Percentiles rank a stretch among this genome's conserved stretches.
Evolutionary conservation across 2,888 invertebrate genomes (phyloP).

Genomic region (Acrobasis consociella): DNA sequence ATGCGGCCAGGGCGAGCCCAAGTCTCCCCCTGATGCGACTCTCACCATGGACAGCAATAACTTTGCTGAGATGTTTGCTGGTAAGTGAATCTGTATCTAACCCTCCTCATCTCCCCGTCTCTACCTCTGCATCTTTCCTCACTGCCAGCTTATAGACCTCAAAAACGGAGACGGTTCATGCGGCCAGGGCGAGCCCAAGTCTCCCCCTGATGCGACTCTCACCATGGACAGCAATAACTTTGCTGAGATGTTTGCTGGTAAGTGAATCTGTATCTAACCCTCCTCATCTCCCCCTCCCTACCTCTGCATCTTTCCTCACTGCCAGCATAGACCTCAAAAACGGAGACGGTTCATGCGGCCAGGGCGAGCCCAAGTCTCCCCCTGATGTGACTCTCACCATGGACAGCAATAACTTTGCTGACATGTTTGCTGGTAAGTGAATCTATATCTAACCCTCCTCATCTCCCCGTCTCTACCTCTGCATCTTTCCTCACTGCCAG

Average conservation of each 20-base stretch:
- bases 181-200: slow-evolving; percentile 89
- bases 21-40: slow-evolving; percentile 89
- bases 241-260: slow-evolving; percentile 90
- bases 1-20: slow-evolving; percentile 90
- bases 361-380: slow-evolving; percentile 86
- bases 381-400: slow-evolving; percentile 94
- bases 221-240: slow-evolving; percentile 92
- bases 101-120: too few relatives aligned
- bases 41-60: slow-evolving; percentile 91
- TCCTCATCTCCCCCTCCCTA: too few relatives aligned
- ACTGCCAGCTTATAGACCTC: slow-evolving; percentile 95
- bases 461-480: too few relatives aligned
- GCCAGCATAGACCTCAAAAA: too few relatives aligned
- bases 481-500: too few relatives aligned
- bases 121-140: too few relatives aligned
- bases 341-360: slow-evolving; percentile 90
- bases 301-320: too few relatives aligned
- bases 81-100: slow-evolving; percentile 52
- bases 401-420: slow-evolving; percentile 89
- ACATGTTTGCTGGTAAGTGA: slow-evolving; percentile 87
- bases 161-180: slow-evolving; percentile 92
- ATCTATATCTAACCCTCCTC: slow-evolving; percentile 9
- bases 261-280: slow-evolving; percentile 21
- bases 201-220: slow-evolving; percentile 90
- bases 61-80: slow-evolving; percentile 91